Evolutionary conservation across 2,113 vertebrate species (phyloP).

Genomic region (Indicator indicator): DNA sequence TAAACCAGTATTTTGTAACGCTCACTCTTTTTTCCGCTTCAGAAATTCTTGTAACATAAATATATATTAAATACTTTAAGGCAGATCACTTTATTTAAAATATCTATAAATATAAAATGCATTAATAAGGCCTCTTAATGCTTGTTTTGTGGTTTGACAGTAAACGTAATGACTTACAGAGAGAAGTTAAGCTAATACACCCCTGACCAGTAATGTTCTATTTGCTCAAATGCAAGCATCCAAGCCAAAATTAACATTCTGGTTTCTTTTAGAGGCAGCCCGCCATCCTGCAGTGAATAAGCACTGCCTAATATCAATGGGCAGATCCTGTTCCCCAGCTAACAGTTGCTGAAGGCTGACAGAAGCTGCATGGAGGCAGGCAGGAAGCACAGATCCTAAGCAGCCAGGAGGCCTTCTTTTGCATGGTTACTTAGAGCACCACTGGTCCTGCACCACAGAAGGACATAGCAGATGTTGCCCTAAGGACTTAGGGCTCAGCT

Average conservation of each 20-base stretch:
- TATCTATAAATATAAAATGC: slow-evolving; percentile 66
- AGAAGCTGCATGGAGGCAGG: neutral
- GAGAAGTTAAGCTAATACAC: slow-evolving; percentile 72
- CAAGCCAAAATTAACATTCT: slow-evolving; percentile 75
- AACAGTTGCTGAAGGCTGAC: neutral
- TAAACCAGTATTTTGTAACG: slow-evolving; percentile 47
- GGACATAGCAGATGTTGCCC: neutral
- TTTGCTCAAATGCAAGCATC: slow-evolving; percentile 66
- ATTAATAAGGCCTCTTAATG: slow-evolving; percentile 72
- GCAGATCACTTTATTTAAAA: slow-evolving; percentile 68
- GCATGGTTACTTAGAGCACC: fast-evolving
- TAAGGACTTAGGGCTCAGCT: neutral
- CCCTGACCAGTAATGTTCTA: slow-evolving; percentile 62
- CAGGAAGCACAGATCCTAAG: neutral
- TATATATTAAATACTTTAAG: slow-evolving; percentile 66
- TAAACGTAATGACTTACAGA: slow-evolving; percentile 70
- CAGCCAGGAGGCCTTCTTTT: neutral
- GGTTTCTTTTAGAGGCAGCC: slow-evolving; percentile 72
- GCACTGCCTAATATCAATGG: slow-evolving; percentile 22
- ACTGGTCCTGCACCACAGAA: neutral
- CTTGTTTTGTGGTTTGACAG: slow-evolving; percentile 74
- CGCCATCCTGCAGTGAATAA: slow-evolving; percentile 50
- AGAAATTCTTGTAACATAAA: slow-evolving; percentile 59
- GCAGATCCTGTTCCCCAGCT: slow-evolving; percentile 37
- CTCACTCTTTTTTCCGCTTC: neutral